phyloP scores from a whole-genome alignment of 2,888 invertebrate genomes.

The Campoletis raptor region DNA sequence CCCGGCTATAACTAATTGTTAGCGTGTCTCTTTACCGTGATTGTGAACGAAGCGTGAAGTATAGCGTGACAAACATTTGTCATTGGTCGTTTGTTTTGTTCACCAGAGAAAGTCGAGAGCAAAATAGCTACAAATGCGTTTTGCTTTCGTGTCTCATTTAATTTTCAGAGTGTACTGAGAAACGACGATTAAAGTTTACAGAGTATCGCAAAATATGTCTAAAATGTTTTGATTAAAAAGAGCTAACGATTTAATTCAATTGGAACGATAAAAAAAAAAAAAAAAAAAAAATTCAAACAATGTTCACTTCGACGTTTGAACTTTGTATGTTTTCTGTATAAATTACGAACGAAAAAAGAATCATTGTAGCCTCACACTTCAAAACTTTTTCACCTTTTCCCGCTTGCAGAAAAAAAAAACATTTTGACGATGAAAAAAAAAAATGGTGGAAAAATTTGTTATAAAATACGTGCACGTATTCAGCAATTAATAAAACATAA shows the following conservation, averaged over 20 bases:
- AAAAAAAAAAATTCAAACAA: neutral
- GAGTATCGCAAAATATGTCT: neutral
- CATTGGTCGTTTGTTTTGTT: conserved; percentile 45
- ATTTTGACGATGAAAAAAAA: neutral
- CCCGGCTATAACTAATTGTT: conserved; percentile 54
- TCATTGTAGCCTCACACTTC: too few species aligned
- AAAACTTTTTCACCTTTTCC: neutral
- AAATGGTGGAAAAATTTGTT: neutral
- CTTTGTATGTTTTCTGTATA: too few species aligned
- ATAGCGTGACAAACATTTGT: conserved; percentile 58
- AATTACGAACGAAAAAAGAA: neutral
- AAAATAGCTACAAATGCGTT: conserved; percentile 23
- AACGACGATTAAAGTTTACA: neutral
- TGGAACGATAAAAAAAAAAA: neutral
- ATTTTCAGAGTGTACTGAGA: neutral
- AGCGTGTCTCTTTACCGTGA: conserved; percentile 59
- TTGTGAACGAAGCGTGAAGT: conserved; percentile 44
- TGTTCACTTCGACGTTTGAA: neutral
- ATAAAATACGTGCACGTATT: neutral
- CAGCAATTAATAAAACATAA: neutral
- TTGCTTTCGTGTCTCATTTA: conserved; percentile 9
- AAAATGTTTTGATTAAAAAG: neutral
- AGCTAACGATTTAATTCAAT: neutral
- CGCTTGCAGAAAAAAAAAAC: neutral
- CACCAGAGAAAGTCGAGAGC: conserved; percentile 26